A percentile compares a stretch with the other conserved stretches of the same genome.
phyloP scores from a whole-genome alignment of 2,888 invertebrate genomes.

The Opisthograptis luteolata region DNA sequence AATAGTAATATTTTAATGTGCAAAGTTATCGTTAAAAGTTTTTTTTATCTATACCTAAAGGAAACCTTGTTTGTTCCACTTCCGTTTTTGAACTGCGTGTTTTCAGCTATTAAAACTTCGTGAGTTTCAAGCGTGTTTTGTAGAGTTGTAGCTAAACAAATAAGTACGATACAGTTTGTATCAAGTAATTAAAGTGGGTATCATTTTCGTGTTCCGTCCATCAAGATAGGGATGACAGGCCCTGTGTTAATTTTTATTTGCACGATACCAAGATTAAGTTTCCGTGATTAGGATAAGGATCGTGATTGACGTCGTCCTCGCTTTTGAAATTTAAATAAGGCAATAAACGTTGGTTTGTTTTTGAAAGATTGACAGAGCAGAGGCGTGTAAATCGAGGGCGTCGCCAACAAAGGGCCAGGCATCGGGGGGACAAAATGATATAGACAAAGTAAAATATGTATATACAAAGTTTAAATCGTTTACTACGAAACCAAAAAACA shows the following conservation, averaged over 20 bases:
- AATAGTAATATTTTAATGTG: too few relatives aligned
- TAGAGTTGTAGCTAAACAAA: slow-evolving; percentile 34
- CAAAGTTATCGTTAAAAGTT: background rate
- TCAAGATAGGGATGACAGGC: slow-evolving; percentile 56
- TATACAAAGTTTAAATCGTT: too few relatives aligned
- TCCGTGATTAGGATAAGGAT: slow-evolving; percentile 27
- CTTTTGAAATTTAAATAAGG: slow-evolving; percentile 28
- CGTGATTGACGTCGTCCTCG: slow-evolving; percentile 36
- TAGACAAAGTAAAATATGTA: too few relatives aligned
- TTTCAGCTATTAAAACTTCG: slow-evolving; percentile 45
- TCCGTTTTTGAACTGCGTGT: slow-evolving; percentile 47
- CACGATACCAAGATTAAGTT: slow-evolving; percentile 43
- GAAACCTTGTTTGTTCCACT: slow-evolving; percentile 30
- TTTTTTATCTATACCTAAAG: slow-evolving; percentile 3
- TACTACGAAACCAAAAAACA: too few relatives aligned
- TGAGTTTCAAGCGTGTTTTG: slow-evolving; percentile 47
- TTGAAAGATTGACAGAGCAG: slow-evolving; percentile 6
- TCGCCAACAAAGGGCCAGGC: too few relatives aligned
- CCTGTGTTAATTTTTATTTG: slow-evolving; percentile 50
- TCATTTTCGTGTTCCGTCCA: slow-evolving; percentile 48
- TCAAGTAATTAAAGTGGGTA: slow-evolving; percentile 36
- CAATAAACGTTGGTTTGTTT: slow-evolving; percentile 14
- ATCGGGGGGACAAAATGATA: too few relatives aligned
- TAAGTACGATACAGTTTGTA: slow-evolving; percentile 34
- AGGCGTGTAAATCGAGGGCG: slow-evolving; percentile 11